These are phyloP conservation scores for Stichopus chloronotus DNA, from an alignment of 35 echinoderm and acorn worm genomes.

Conservation along the genomic window DNA sequence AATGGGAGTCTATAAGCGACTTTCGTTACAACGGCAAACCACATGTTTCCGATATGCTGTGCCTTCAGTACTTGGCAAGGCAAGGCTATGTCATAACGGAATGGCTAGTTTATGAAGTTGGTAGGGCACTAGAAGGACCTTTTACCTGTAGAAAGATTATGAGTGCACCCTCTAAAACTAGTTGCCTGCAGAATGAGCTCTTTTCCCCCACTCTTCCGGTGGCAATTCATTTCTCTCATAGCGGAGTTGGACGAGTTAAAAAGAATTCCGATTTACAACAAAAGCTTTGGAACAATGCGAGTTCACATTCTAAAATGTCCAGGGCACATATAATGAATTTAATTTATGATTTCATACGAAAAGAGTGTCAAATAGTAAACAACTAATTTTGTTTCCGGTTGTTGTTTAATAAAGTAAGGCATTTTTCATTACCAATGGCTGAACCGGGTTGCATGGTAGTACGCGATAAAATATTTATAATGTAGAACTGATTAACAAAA, in stretches of 20 bases:
- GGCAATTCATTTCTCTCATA: not conserved
- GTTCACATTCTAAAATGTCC: not conserved
- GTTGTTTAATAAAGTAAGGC: too few relatives aligned
- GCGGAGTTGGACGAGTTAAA: not conserved
- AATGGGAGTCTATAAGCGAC: not conserved
- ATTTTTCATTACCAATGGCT: too few relatives aligned
- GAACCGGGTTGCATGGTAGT: too few relatives aligned
- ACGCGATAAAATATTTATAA: too few relatives aligned
- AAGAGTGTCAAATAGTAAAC: not conserved
- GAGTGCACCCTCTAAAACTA: not conserved
- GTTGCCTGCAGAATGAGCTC: not conserved
- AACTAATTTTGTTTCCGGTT: not conserved
- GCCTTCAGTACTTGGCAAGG: not conserved
- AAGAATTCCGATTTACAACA: not conserved
- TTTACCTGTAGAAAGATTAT: not conserved
- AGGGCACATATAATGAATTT: not conserved
- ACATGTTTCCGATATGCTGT: constrained; percentile 41
- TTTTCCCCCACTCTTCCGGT: not conserved
- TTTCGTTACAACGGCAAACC: not conserved
- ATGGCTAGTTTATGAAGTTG: not conserved
- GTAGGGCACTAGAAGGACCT: not conserved
- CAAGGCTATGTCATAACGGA: not conserved
- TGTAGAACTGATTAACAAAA: too few relatives aligned
- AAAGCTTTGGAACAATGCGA: not conserved
- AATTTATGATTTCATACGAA: not conserved